Percentiles rank a stretch among this genome's conserved stretches.
phyloP scores from a whole-genome alignment of 1,140 invertebrate species.

The Ladona fulva region DNA sequence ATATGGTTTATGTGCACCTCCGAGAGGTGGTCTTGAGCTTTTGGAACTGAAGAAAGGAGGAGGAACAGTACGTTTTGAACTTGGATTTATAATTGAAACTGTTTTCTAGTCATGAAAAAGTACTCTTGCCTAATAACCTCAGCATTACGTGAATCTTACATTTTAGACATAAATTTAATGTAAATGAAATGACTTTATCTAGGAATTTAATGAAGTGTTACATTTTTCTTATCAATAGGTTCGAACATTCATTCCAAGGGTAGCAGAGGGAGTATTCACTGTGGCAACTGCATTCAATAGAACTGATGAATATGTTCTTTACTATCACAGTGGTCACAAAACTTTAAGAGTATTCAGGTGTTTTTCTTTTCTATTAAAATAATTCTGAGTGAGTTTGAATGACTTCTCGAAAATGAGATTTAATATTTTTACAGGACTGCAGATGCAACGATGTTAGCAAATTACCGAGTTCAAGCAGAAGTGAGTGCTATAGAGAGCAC shows the following conservation, averaged over 20 bases:
- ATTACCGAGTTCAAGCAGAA: conserved; percentile 87
- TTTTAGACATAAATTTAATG: too few species aligned
- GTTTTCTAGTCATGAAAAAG: too few species aligned
- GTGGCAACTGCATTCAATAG: conserved; percentile 90
- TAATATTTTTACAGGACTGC: conserved; percentile 47
- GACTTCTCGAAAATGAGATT: conserved; percentile 18
- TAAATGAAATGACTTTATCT: too few species aligned
- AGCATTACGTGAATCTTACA: too few species aligned
- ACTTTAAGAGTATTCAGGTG: conserved; percentile 85
- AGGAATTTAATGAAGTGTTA: not conserved
- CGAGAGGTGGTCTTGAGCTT: conserved; percentile 82
- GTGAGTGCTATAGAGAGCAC: conserved; percentile 76
- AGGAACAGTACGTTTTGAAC: conserved; percentile 25
- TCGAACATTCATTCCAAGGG: conserved; percentile 78
- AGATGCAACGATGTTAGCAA: conserved; percentile 84
- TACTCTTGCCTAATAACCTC: too few species aligned
- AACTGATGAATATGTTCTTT: conserved; percentile 90
- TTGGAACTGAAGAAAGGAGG: conserved; percentile 77
- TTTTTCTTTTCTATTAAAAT: conserved; percentile 12
- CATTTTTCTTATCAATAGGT: conserved; percentile 37
- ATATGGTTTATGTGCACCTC: conserved; percentile 85
- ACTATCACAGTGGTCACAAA: conserved; percentile 91
- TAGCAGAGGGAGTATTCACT: conserved; percentile 94
- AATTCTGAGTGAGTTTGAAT: conserved; percentile 21
- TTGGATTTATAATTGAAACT: too few species aligned